Base-by-base conservation (phyloP, 1,140 invertebrate species). In the Drosophila malerkotliana region DNA sequence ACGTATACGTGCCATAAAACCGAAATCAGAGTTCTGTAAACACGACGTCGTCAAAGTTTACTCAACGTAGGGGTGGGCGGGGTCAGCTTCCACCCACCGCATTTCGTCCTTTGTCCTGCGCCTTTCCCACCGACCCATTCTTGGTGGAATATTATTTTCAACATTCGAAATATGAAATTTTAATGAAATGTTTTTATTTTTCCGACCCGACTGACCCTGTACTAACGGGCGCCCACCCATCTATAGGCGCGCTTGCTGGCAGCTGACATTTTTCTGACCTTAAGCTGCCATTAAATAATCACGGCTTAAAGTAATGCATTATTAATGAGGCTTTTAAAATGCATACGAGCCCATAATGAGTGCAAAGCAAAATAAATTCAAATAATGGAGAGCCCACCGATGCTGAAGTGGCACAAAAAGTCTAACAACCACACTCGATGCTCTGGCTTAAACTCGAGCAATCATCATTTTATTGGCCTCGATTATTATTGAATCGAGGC, bases 391-490 rank as follows among this genome's bases (percentile, higher is more conserved):
- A 14, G 21, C 2, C n/a, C n/a, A 44, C 3, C 41, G 41, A 44
- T 15, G 41, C 41, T 44, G 5, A 9, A 44, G 41, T 44, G 41
- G 41, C 41, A 44, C 41, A 63, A 14, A 55, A 57, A 14, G 8
- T 6, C n/a, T 4, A n/a, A 21, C n/a, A 14, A 34, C 24, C 44
- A 24, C 24, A 30, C 15, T 12, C 48, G 34, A 32, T 32, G 37
- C 56, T 39, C 15, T 10, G 49, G 56, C 69, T 74, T 81, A 67
- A 82, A 76, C 51, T 55, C 45, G 53, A 47, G 74, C 74, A 82
- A 88, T 88, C 78, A 82, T 88, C 82, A 54, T 82, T 87, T 87
- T 82, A 87, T 88, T 78, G 74, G 60, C 68, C 80, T 78, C 80
- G 81, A 85, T 85, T 85, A 82, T 85, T 85, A 78, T 87, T 87